Percentiles rank a stretch among this genome's conserved stretches.
Conservation (phyloP, 2,113 vertebrate genomes). For the Mustelus asterias region DNA sequence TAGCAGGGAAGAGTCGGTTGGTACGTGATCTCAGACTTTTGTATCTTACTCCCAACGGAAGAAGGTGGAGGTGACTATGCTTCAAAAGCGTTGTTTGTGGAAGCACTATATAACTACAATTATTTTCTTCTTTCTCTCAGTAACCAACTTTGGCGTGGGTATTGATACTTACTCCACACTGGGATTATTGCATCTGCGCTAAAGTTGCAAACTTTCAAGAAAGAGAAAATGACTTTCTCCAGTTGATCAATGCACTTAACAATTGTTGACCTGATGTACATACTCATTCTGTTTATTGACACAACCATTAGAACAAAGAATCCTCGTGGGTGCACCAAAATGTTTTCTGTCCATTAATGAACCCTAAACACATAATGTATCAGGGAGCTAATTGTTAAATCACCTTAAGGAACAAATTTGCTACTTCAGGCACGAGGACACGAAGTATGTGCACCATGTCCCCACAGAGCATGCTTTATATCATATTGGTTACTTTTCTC, state of each 20-base stretch:
- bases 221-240: not conserved
- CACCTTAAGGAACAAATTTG: not conserved
- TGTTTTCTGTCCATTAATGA: constrained; percentile 2
- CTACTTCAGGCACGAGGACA: not conserved
- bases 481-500: not conserved
- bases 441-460: not conserved
- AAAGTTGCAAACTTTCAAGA: not conserved
- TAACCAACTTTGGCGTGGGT: not conserved
- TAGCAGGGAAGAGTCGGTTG: too few species aligned
- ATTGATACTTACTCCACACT: not conserved
- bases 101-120: not conserved
- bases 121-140: not conserved
- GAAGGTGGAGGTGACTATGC: not conserved
- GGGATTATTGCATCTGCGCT: not conserved
- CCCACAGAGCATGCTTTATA: not conserved
- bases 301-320: not conserved
- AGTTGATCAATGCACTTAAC: not conserved
- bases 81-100: not conserved
- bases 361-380: not conserved
- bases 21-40: too few species aligned
- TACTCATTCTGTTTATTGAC: not conserved
- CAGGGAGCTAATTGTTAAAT: constrained; percentile 7
- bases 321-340: not conserved
- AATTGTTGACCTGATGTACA: not conserved
- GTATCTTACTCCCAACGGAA: too few species aligned